These are phyloP conservation scores for Neotoma lepida DNA, from an alignment of 2,113 vertebrate species.

Conservation along the genomic window DNA sequence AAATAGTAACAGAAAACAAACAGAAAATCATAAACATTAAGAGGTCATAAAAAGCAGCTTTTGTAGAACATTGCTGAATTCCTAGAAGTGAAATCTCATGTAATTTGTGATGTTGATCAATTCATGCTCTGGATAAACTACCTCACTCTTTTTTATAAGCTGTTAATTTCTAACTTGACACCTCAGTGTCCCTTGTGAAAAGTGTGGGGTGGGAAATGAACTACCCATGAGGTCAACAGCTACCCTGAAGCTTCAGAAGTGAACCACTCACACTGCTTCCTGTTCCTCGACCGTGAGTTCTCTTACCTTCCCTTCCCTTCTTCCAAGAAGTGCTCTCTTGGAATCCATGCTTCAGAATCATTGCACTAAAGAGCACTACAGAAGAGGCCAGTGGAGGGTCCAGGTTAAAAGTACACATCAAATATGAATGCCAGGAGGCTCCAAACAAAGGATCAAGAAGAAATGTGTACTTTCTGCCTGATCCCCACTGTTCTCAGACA, in stretches of 20 bases:
- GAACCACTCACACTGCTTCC: neutral
- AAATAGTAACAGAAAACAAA: neutral
- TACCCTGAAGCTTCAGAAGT: neutral
- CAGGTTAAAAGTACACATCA: neutral
- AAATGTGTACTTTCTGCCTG: neutral
- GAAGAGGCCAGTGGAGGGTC: neutral
- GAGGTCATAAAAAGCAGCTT: neutral
- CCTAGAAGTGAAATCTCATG: neutral
- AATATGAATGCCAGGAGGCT: neutral
- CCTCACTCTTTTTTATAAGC: accelerated
- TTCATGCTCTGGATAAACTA: too few relatives aligned
- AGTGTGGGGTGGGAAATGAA: neutral
- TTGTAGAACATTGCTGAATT: neutral
- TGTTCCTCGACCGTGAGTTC: neutral
- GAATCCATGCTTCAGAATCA: neutral
- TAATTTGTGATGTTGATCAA: accelerated
- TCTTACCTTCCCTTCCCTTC: neutral
- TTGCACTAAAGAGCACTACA: neutral
- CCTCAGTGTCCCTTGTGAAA: neutral
- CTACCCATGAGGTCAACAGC: neutral
- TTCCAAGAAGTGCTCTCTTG: too few relatives aligned
- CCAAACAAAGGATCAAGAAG: too few relatives aligned
- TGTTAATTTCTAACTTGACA: neutral
- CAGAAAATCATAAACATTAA: neutral
- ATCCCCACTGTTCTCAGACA: neutral